Base-by-base conservation (phyloP, 2,797 vertebrate species). In the Gymnocypris eckloni region DNA sequence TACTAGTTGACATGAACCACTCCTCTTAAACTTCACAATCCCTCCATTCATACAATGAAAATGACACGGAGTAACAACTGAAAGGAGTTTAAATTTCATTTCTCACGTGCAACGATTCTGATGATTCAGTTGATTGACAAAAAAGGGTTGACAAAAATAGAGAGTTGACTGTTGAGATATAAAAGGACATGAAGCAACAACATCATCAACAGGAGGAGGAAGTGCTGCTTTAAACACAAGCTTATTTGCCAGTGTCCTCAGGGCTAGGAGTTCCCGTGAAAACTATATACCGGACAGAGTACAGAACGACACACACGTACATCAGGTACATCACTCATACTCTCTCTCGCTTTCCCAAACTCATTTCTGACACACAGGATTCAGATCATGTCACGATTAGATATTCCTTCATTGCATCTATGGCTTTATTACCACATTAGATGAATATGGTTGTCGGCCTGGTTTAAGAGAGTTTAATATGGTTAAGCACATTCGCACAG, bases 191-290 rank as follows among this genome's bases (percentile, higher is more conserved):
- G 81, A 85, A 87, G 89, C 87, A 82, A 90, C 88, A 87, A 88
- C 90, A 91, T 20, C n/a, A 52, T 90, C 90, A 92, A 87, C 81
- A 91, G 90, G 90, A 92, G 89, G 91, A 90, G 92, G 93, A 94
- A 94, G 92, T 91, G 93, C 85, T 88, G 90, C 93, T 93, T 94
- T 93, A 94, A 94, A 93, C 90, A 91, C 84, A 89, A 92, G 91
- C 90, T 93, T 93, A 93, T 94, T 92, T 83, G 86, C 79, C 84
- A 81, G 84, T 92, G 91, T 93, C 94, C 92, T 86, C 85, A 89
- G 93, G 94, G 92, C 80, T 93, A 95, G 94, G 93, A 95, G 95
- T 94, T 95, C 92, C 94, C 92, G 92, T 93, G 92, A 92, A 94
- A 94, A 90, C 90, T 91, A 94, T 93, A 95, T 94, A 94, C 94